Evolutionary conservation across 2,113 vertebrate genomes (phyloP).

Genomic region (Eonycteris spelaea): DNA sequence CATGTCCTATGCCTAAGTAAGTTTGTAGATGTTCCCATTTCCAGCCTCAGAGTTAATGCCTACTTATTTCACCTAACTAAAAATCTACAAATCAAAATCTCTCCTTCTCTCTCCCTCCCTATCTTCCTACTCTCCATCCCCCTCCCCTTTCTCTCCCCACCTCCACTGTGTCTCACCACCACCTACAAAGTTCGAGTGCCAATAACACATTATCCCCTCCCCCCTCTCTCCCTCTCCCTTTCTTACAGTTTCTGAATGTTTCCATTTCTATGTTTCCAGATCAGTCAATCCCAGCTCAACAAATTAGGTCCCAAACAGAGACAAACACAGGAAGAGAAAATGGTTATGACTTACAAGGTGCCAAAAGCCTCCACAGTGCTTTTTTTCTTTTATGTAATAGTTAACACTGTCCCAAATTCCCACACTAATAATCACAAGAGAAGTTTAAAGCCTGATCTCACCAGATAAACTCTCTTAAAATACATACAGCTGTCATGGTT

Average conservation of each 20-base stretch:
- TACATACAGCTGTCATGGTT: not conserved
- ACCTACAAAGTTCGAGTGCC: not conserved
- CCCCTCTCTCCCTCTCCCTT: too few species aligned
- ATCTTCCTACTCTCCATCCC: not conserved
- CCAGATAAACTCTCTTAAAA: not conserved
- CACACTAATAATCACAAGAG: not conserved
- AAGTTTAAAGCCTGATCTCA: not conserved
- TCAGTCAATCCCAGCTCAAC: not conserved
- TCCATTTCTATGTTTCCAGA: not conserved
- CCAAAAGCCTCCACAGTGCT: not conserved
- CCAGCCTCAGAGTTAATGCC: not conserved
- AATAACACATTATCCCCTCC: too few species aligned
- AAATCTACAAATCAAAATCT: not conserved
- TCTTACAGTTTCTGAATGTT: not conserved
- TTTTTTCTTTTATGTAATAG: not conserved
- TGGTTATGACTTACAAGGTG: not conserved
- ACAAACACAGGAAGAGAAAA: constrained; percentile 6
- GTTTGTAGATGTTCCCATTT: not conserved
- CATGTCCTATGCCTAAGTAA: not conserved
- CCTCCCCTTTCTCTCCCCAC: not conserved
- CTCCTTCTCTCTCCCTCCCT: not conserved
- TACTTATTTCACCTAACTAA: not conserved
- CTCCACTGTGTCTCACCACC: not conserved
- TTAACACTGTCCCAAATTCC: not conserved
- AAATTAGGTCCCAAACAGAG: not conserved